Conservation (phyloP, 2,888 invertebrate genomes). For the Synergus umbraculus region DNA sequence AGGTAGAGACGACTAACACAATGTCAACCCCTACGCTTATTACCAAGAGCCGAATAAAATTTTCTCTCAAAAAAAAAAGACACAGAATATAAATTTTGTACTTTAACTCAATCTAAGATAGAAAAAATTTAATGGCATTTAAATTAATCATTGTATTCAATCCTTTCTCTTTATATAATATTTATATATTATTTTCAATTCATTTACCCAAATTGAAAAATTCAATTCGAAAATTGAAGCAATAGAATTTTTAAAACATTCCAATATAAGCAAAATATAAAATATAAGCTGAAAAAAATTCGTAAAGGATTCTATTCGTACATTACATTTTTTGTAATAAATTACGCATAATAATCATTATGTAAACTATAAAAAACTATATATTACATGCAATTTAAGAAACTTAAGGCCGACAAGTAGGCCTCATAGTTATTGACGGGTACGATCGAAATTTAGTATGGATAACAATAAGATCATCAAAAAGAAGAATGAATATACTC, state of each 20-base stretch:
- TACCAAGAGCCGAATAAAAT: background rate
- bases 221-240: background rate
- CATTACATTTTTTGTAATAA: conserved; percentile 37
- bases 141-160: background rate
- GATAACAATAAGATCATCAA: background rate
- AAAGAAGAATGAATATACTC: background rate
- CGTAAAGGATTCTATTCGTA: conserved; percentile 12
- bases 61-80: background rate
- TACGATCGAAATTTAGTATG: background rate
- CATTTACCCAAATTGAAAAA: background rate
- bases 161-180: background rate
- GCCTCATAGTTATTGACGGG: conserved; percentile 22
- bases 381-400: conserved; percentile 32
- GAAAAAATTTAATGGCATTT: background rate
- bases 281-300: background rate
- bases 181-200: background rate
- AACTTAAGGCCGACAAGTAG: background rate
- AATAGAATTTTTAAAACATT: conserved; percentile 2
- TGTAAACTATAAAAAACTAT: conserved; percentile 28
- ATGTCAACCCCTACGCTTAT: background rate
- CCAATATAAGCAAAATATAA: conserved; percentile 6
- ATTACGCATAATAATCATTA: conserved; percentile 28
- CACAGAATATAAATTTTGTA: background rate
- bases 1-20: background rate
- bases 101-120: background rate